Evolutionary conservation across 2,888 invertebrate genomes (phyloP), one percentile per base, ranked within the genome.

Genomic region (Encarsia formosa): DNA sequence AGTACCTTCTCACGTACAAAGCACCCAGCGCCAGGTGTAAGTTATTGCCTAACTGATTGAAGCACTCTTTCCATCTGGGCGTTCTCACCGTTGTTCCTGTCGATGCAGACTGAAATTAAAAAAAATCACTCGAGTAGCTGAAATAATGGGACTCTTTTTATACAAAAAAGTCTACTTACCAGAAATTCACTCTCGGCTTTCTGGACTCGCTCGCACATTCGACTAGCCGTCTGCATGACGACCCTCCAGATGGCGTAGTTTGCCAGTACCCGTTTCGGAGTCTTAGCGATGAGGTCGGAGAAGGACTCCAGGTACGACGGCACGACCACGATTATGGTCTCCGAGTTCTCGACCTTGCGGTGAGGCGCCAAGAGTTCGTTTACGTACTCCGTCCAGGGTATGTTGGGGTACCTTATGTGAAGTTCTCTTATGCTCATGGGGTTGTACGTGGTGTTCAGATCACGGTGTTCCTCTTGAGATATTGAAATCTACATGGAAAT

Each of bases 21-120:
- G 92, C 87, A 24, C 91, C 91, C 23, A 86, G 83, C 9, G 87
- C 84, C 48, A 86, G 82, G 19, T 83, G 81, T 71, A 88, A 78
- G 68, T 86, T 87, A 66, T 83, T 84, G 56, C 87, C 82, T 23
- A 86, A 82, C n/a, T 86, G 84, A 60, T 88, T 88, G 24, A 89
- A 84, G 68, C 92, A 93, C 70, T 91, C 91, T 77, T 91, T 91
- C 93, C 93, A 93, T n/a, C 92, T 79, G 34, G 91, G 84, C 70
- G 90, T 88, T 52, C 88, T 78, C 68, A 89, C 89, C 0, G 87
- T 88, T 85, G 68, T 86, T 0, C 92, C 93, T 3, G 87, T 87
- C 8, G 92, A 77, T 0, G 85, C 84, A 0, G 89, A 87, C 3
- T 19, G n/a, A n/a, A n/a, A n/a, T n/a, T n/a, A n/a, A n/a, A n/a